Conservation (phyloP, 2,113 vertebrate species). For the Gila orcuttii region DNA sequence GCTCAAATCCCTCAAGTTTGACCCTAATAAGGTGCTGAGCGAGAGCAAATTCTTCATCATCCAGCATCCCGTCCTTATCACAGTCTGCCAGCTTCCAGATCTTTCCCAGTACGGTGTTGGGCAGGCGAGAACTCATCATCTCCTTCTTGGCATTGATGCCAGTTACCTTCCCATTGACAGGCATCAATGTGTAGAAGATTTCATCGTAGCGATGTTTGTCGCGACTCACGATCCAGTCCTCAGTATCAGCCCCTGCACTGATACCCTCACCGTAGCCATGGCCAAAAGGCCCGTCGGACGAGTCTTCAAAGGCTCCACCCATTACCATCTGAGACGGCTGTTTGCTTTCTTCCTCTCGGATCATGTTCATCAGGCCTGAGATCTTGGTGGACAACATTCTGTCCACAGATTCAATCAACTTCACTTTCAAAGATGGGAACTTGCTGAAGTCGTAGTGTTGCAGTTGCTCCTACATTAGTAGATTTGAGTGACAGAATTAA, state of each 20-base stretch:
- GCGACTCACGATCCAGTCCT: slow-evolving; percentile 93
- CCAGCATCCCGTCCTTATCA: slow-evolving; percentile 92
- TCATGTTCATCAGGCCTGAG: slow-evolving; percentile 86
- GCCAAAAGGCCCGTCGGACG: slow-evolving; percentile 89
- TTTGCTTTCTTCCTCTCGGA: slow-evolving; percentile 89
- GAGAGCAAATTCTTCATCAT: slow-evolving; percentile 94
- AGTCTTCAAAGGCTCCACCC: slow-evolving; percentile 94
- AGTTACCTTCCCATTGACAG: slow-evolving; percentile 92
- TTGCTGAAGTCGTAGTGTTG: slow-evolving; percentile 94
- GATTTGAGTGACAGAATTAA: slow-evolving; percentile 19
- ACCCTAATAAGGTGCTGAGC: slow-evolving; percentile 96
- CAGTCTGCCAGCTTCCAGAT: slow-evolving; percentile 98
- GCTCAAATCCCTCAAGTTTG: slow-evolving; percentile 93
- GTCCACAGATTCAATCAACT: slow-evolving; percentile 93
- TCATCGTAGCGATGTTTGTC: slow-evolving; percentile 97
- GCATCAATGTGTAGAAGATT: slow-evolving; percentile 94
- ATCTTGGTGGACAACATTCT: slow-evolving; percentile 94
- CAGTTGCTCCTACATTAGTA: slow-evolving; percentile 82
- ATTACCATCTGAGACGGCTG: slow-evolving; percentile 84
- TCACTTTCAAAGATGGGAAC: slow-evolving; percentile 92
- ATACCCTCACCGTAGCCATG: slow-evolving; percentile 94
- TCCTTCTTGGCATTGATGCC: slow-evolving; percentile 95
- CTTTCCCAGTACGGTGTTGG: slow-evolving; percentile 94
- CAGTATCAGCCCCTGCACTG: slow-evolving; percentile 88
- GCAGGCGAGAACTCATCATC: slow-evolving; percentile 95